Evolutionary conservation across 37 sponge, comb jelly and placozoan species (phyloP).

Genomic region (Aplysina aerophoba): DNA sequence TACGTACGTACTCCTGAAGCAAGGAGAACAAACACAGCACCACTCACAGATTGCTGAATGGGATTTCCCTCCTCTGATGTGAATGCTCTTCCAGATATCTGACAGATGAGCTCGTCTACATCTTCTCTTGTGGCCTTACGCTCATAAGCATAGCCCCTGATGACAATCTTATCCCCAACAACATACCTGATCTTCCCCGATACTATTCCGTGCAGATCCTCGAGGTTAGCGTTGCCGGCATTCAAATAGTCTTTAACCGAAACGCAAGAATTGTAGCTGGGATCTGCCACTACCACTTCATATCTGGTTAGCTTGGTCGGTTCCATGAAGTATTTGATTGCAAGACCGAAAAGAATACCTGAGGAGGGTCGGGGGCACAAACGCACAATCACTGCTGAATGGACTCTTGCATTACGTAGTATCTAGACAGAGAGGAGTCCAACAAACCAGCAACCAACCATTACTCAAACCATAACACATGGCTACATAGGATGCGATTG

Average conservation of each 20-base stretch:
- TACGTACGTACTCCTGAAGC: no score
- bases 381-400: no score
- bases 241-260: neutral
- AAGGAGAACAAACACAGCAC: neutral
- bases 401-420: no score
- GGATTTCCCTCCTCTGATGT: constrained; percentile 34
- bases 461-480: no score
- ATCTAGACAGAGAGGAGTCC: no score
- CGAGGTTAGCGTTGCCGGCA: no score
- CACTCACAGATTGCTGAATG: constrained; percentile 52
- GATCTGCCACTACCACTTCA: neutral
- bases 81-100: constrained; percentile 47
- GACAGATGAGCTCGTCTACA: constrained; percentile 38
- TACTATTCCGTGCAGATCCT: neutral
- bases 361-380: neutral
- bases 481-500: no score
- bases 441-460: no score
- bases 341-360: constrained; percentile 33
- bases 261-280: neutral
- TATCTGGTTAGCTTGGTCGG: neutral
- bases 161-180: neutral
- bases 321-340: neutral
- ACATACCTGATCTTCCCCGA: constrained; percentile 28
- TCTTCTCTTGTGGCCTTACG: neutral
- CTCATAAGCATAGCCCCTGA: constrained; percentile 31